Conservation (phyloP, 2,888 invertebrate genomes). For the Sesamia inferens region DNA sequence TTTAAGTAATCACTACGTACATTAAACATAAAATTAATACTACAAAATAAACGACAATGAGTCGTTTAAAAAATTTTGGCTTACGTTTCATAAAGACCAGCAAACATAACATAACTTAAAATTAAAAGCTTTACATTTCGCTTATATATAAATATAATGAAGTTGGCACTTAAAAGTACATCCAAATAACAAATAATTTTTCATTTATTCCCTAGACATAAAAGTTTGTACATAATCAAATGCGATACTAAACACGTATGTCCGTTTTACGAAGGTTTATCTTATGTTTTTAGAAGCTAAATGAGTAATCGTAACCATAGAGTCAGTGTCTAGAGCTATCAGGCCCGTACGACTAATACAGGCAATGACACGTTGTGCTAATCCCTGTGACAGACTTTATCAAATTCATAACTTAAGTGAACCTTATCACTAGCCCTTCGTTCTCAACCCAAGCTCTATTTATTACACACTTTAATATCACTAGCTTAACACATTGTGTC, state of each 20-base stretch:
- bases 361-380: conserved; percentile 49
- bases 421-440: conserved; percentile 16
- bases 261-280: conserved; percentile 37
- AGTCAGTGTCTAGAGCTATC: conserved; percentile 20
- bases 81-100: conserved; percentile 56
- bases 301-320: conserved; percentile 14
- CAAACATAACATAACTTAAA: conserved; percentile 58
- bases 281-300: conserved; percentile 27
- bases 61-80: conserved; percentile 51
- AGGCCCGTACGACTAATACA: conserved; percentile 23
- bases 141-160: conserved; percentile 47
- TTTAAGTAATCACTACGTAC: conserved; percentile 33
- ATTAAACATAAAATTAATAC: conserved; percentile 31
- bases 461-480: conserved; percentile 40
- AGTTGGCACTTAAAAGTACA: conserved; percentile 54
- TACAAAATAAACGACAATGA: conserved; percentile 41
- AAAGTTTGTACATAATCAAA: conserved; percentile 58
- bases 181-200: conserved; percentile 38
- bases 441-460: conserved; percentile 29
- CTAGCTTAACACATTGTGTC: conserved; percentile 37
- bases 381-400: conserved; percentile 22
- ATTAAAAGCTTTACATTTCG: conserved; percentile 34
- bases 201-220: conserved; percentile 32
- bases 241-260: conserved; percentile 55
- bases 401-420: conserved; percentile 31